Conservation (phyloP, 2,113 vertebrate genomes). For the Platichthys stellatus region DNA sequence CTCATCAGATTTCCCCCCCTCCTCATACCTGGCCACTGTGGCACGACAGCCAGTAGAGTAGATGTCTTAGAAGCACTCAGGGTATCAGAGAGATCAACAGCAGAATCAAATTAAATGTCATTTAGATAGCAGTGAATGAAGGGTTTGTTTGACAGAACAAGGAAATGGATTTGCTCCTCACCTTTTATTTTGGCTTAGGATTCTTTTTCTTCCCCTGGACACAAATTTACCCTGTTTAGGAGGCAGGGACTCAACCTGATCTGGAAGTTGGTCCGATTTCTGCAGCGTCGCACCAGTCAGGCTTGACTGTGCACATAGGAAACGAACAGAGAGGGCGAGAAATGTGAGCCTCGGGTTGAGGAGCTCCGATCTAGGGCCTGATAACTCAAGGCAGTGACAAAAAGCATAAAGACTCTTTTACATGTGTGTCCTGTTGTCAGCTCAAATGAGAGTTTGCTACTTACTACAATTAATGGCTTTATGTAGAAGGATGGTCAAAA, state of each 20-base stretch:
- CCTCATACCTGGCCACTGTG: slow-evolving; percentile 67
- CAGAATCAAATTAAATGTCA: slow-evolving; percentile 87
- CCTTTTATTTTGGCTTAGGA: slow-evolving; percentile 82
- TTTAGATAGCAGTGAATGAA: slow-evolving; percentile 84
- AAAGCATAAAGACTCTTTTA: slow-evolving; percentile 75
- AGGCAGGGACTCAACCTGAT: slow-evolving; percentile 78
- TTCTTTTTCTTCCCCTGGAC: slow-evolving; percentile 76
- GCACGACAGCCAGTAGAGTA: slow-evolving; percentile 49
- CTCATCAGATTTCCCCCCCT: slow-evolving; percentile 78
- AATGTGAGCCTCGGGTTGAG: slow-evolving; percentile 77
- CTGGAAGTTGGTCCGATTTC: slow-evolving; percentile 80
- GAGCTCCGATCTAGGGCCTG: slow-evolving; percentile 72
- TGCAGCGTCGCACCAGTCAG: slow-evolving; percentile 71
- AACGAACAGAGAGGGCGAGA: slow-evolving; percentile 75
- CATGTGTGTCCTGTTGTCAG: slow-evolving; percentile 68
- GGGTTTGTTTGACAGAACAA: slow-evolving; percentile 83
- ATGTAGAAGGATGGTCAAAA: slow-evolving; percentile 30
- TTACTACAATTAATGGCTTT: slow-evolving; percentile 37
- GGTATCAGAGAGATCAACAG: slow-evolving; percentile 82
- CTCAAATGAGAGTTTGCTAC: slow-evolving; percentile 22
- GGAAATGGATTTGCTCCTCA: slow-evolving; percentile 82
- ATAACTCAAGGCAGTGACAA: slow-evolving; percentile 75
- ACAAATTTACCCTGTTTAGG: slow-evolving; percentile 78
- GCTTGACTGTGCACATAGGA: slow-evolving; percentile 78
- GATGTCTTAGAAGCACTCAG: slow-evolving; percentile 82